phyloP scores from a whole-genome alignment of 2,113 vertebrate genomes.

The Oncorhynchus gorbuscha region DNA sequence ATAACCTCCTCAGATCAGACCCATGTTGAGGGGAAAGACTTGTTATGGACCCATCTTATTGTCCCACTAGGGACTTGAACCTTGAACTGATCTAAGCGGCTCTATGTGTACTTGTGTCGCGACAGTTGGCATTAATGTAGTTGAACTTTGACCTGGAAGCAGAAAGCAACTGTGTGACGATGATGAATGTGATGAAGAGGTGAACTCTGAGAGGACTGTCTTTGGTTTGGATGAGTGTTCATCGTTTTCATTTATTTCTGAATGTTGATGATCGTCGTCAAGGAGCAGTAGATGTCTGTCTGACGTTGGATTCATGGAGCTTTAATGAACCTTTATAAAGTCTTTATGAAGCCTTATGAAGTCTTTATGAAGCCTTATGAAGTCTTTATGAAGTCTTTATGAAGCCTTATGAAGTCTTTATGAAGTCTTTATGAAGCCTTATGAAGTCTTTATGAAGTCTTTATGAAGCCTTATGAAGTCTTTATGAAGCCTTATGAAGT shows the following conservation, averaged over 20 bases:
- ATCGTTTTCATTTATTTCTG: constrained; percentile 13
- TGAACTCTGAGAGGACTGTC: constrained; percentile 20
- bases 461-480: not conserved
- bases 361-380: not conserved
- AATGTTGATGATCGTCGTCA: constrained; percentile 8
- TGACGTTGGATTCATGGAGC: constrained; percentile 27
- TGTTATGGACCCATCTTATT: not conserved
- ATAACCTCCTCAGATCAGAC: not conserved
- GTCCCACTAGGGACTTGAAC: not conserved
- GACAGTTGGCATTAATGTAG: constrained; percentile 33
- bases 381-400: not conserved
- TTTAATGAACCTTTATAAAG: not conserved
- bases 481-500: not conserved
- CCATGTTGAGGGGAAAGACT: not conserved
- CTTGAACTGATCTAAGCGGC: not conserved
- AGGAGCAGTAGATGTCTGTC: not conserved
- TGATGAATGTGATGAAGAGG: not conserved
- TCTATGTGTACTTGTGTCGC: not conserved
- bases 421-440: constrained; percentile 7
- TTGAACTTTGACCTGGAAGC: constrained; percentile 20
- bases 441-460: not conserved
- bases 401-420: not conserved
- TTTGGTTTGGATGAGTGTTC: constrained; percentile 16
- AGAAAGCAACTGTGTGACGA: constrained; percentile 18
- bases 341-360: not conserved